Conservation (phyloP, 2,888 invertebrate genomes). For the Scaptomyza cyrtandrae region DNA sequence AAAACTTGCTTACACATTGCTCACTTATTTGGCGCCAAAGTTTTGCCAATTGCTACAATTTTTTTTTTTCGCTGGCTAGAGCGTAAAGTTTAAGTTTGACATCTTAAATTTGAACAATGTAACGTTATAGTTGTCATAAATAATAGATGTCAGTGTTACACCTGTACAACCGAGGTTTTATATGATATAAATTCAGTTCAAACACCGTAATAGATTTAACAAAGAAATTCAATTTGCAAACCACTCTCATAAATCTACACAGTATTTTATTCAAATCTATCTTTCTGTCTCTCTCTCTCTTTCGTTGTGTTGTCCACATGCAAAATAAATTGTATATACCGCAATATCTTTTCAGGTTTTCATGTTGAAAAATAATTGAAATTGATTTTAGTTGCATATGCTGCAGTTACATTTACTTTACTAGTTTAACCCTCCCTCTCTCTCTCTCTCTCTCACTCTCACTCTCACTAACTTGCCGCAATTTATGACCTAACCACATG, state of each 20-base stretch:
- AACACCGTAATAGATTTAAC: constrained; percentile 53
- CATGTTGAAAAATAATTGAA: constrained; percentile 74
- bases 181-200: constrained; percentile 34
- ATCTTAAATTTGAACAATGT: constrained; percentile 56
- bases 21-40: constrained; percentile 71
- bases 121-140: constrained; percentile 49
- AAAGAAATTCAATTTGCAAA: constrained; percentile 63
- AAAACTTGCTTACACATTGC: constrained; percentile 50
- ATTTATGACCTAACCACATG: constrained; percentile 59
- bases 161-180: constrained; percentile 8
- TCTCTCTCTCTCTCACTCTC: neutral
- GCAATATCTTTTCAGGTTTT: constrained; percentile 58
- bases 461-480: constrained; percentile 22
- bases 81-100: constrained; percentile 56
- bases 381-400: constrained; percentile 76
- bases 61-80: constrained; percentile 13
- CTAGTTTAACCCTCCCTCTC: neutral
- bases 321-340: constrained; percentile 65
- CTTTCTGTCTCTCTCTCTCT: neutral
- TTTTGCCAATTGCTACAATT: constrained; percentile 59
- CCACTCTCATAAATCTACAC: constrained; percentile 25
- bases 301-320: constrained; percentile 30
- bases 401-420: constrained; percentile 48
- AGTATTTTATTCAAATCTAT: neutral
- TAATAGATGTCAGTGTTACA: constrained; percentile 19